A percentile compares a stretch with the other conserved stretches of the same genome.
Evolutionary conservation across 2,113 vertebrate species (phyloP).

Genomic region (Gobiocypris rarus): DNA sequence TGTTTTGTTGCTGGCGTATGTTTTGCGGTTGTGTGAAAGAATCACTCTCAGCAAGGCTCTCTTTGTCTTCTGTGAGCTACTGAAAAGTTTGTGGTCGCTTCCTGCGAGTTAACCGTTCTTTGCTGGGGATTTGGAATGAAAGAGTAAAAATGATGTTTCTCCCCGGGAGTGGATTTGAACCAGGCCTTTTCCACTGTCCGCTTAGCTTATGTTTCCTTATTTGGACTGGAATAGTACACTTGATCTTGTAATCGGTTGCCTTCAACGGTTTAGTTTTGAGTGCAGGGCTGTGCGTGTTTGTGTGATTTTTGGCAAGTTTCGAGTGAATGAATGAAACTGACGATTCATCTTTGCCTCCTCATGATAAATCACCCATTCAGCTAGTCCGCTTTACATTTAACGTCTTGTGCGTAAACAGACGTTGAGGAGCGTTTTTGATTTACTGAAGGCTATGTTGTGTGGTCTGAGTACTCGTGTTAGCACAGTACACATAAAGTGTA

Average conservation of each 20-base stretch:
- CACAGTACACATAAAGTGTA: constrained; percentile 6
- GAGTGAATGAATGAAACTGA: neutral
- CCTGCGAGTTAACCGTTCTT: neutral
- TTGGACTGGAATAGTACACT: constrained; percentile 47
- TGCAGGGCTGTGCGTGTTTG: neutral
- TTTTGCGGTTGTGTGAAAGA: constrained; percentile 10
- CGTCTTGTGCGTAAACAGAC: neutral
- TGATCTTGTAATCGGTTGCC: constrained; percentile 30
- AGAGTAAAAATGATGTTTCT: neutral
- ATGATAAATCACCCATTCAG: constrained; percentile 24
- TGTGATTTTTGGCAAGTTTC: constrained; percentile 26
- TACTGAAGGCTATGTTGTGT: constrained; percentile 17
- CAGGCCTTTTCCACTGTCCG: constrained; percentile 34
- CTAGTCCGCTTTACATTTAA: neutral
- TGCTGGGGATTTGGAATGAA: constrained; percentile 29
- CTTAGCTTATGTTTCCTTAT: constrained; percentile 42
- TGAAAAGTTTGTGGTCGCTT: neutral
- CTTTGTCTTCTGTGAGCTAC: constrained; percentile 1
- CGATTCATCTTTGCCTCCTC: neutral
- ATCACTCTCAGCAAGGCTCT: neutral
- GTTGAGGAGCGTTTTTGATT: neutral
- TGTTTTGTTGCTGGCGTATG: neutral
- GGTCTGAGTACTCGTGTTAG: constrained; percentile 20
- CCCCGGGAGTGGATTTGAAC: constrained; percentile 31
- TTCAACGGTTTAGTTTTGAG: constrained; percentile 18